These are phyloP conservation scores for Seladonia tumulorum DNA, from an alignment of 2,888 invertebrate genomes.

Conservation along the genomic window DNA sequence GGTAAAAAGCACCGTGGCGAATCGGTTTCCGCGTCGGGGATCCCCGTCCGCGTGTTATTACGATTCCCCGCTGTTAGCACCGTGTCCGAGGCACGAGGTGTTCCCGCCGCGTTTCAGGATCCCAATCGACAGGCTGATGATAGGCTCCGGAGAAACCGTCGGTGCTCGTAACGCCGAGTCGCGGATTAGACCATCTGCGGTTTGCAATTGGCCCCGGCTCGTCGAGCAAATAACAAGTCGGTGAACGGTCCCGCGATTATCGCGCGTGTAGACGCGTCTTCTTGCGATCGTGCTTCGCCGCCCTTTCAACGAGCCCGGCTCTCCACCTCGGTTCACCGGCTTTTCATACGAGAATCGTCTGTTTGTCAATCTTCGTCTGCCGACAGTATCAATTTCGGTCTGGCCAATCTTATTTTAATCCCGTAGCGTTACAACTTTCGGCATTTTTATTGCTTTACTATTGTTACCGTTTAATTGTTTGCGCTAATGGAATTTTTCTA, in stretches of 20 bases:
- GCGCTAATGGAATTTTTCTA: no score
- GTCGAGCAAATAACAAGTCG: constrained; percentile 65
- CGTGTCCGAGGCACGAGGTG: constrained; percentile 1
- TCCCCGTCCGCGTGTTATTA: constrained; percentile 35
- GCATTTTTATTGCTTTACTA: no score
- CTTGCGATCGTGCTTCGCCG: not conserved
- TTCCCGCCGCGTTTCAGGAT: constrained; percentile 26
- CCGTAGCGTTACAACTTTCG: not conserved
- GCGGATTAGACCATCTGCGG: constrained; percentile 62
- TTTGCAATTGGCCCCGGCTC: constrained; percentile 64
- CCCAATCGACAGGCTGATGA: constrained; percentile 57
- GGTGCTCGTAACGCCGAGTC: constrained; percentile 34
- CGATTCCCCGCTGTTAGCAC: constrained; percentile 42
- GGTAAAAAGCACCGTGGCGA: not conserved
- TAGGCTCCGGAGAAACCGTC: constrained; percentile 43
- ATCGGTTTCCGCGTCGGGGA: constrained; percentile 4
- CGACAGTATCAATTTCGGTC: not conserved
- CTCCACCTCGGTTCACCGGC: not conserved
- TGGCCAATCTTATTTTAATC: not conserved
- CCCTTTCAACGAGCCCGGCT: not conserved
- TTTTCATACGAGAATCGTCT: not conserved
- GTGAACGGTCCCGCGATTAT: constrained; percentile 57
- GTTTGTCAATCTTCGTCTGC: not conserved
- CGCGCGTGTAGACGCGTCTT: constrained; percentile 36
- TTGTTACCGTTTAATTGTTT: no score